phyloP scores from a whole-genome alignment of 2,113 vertebrate genomes.

The Kobus ellipsiprymnus region DNA sequence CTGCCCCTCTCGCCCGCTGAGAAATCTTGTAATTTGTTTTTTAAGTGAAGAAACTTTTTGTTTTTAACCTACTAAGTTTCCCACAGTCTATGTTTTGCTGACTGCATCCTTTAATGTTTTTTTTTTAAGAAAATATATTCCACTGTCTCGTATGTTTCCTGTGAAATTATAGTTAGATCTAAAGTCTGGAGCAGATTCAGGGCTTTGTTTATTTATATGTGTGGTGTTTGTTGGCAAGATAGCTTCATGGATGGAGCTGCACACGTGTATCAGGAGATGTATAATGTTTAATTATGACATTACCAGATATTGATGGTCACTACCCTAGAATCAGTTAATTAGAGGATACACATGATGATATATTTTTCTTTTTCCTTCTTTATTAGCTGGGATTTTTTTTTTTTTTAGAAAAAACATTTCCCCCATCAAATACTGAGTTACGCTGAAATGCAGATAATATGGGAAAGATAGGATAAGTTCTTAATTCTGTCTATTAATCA shows the following conservation, averaged over 20 bases:
- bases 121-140: neutral
- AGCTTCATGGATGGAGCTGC: neutral
- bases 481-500: neutral
- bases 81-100: neutral
- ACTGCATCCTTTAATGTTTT: neutral
- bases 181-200: neutral
- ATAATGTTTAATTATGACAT: neutral
- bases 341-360: neutral
- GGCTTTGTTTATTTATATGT: neutral
- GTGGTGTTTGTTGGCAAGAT: neutral
- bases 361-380: neutral
- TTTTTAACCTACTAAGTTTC: neutral
- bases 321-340: neutral
- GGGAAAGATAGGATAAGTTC: neutral
- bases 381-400: neutral
- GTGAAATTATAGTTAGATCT: neutral
- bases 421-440: neutral
- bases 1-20: neutral
- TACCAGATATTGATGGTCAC: neutral
- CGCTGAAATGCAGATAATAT: neutral
- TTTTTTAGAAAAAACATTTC: neutral
- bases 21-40: neutral
- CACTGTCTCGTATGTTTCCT: neutral
- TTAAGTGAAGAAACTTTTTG: neutral
- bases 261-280: neutral